These are phyloP conservation scores for Sandelia bainsii DNA, from an alignment of 2,797 vertebrate species.

Conservation along the genomic window DNA sequence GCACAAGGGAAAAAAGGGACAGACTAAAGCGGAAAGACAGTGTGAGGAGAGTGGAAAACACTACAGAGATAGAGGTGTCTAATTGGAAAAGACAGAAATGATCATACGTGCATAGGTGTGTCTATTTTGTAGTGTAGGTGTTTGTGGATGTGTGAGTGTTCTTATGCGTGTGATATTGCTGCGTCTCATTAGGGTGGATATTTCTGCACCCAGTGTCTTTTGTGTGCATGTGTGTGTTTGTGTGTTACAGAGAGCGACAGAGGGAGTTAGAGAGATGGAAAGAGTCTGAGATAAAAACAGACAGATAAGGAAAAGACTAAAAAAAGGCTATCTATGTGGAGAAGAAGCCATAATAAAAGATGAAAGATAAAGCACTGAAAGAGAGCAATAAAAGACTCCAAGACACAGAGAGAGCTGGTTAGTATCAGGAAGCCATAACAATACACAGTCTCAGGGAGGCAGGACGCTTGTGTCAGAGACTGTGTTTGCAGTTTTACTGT, in stretches of 20 bases:
- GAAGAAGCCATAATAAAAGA: constrained; percentile 56
- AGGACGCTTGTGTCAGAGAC: constrained; percentile 38
- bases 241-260: background rate
- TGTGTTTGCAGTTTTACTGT: constrained; percentile 33
- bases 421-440: constrained; percentile 60
- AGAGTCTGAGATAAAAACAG: constrained; percentile 47
- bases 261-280: constrained; percentile 23
- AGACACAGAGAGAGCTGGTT: constrained; percentile 55
- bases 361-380: constrained; percentile 54
- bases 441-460: constrained; percentile 37
- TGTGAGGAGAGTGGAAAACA: constrained; percentile 67
- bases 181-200: constrained; percentile 53
- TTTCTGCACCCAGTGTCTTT: constrained; percentile 48
- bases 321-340: constrained; percentile 44
- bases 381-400: constrained; percentile 49
- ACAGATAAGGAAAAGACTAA: constrained; percentile 50
- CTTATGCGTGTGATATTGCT: constrained; percentile 33
- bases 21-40: constrained; percentile 36
- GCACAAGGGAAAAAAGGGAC: constrained; percentile 32
- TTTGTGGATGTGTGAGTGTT: constrained; percentile 9
- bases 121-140: constrained; percentile 5
- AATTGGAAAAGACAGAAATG: constrained; percentile 71
- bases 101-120: constrained; percentile 50
- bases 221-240: background rate
- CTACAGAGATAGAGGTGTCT: constrained; percentile 62